Evolutionary conservation across 2,797 vertebrate species (phyloP).

Genomic region (Lophura swinhoii): DNA sequence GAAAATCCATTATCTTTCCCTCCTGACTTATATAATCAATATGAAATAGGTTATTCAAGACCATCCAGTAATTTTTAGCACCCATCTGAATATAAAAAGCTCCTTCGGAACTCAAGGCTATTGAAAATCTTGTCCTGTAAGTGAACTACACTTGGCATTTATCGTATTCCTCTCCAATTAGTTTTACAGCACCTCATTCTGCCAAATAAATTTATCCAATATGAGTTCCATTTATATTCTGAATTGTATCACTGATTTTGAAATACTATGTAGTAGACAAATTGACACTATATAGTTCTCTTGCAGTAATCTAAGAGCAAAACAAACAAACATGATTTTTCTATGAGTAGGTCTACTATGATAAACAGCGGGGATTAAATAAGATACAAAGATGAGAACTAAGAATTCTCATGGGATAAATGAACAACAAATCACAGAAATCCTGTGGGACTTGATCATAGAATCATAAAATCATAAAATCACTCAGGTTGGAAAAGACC

Average conservation of each 20-base stretch:
- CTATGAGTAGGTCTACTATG: neutral
- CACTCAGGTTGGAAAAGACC: too few species aligned
- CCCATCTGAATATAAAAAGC: neutral
- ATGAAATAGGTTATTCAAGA: neutral
- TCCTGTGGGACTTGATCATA: neutral
- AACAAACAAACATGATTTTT: neutral
- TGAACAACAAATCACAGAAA: neutral
- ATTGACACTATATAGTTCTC: neutral
- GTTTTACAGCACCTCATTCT: neutral
- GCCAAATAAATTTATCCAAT: neutral
- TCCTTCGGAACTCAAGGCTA: neutral
- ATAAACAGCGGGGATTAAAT: neutral
- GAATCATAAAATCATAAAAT: too few species aligned
- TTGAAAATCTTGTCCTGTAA: neutral
- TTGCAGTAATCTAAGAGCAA: neutral
- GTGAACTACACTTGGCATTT: neutral
- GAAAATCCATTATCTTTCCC: neutral
- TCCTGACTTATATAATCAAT: neutral
- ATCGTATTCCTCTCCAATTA: neutral
- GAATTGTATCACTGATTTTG: neutral
- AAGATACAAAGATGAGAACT: neutral
- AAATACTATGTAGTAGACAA: neutral
- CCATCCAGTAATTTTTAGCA: neutral
- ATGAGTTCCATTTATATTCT: neutral
- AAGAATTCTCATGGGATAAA: neutral